Conservation (phyloP, 2,797 vertebrate species). For the Rhodeus uyekii region DNA sequence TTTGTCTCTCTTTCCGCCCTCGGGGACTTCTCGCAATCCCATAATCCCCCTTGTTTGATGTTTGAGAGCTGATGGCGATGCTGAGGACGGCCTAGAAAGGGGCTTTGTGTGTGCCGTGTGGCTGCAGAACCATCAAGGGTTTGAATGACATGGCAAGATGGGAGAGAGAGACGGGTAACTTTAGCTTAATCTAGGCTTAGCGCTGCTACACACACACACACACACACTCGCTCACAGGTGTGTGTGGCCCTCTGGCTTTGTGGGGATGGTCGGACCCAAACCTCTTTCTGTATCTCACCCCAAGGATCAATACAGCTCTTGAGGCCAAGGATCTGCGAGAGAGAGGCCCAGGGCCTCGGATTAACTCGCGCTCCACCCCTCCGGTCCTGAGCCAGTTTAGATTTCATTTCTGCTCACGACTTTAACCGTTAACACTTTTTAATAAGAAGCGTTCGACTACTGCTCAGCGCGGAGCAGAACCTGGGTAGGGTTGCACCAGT, state of each 20-base stretch:
- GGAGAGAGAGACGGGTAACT: slow-evolving; percentile 73
- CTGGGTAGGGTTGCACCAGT: background rate
- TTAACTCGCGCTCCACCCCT: slow-evolving; percentile 58
- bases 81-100: slow-evolving; percentile 72
- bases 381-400: slow-evolving; percentile 53
- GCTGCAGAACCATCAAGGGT: slow-evolving; percentile 65
- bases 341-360: slow-evolving; percentile 39
- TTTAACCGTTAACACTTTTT: slow-evolving; percentile 75
- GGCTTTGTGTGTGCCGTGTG: slow-evolving; percentile 71
- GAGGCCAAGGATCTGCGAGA: slow-evolving; percentile 53
- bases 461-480: slow-evolving; percentile 7
- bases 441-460: slow-evolving; percentile 67
- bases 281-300: slow-evolving; percentile 59
- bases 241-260: slow-evolving; percentile 75
- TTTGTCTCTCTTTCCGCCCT: slow-evolving; percentile 60
- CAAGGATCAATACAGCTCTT: slow-evolving; percentile 70
- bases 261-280: slow-evolving; percentile 59
- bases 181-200: slow-evolving; percentile 83
- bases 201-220: slow-evolving; percentile 45
- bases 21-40: slow-evolving; percentile 72
- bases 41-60: slow-evolving; percentile 84
- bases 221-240: slow-evolving; percentile 58
- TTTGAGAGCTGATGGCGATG: slow-evolving; percentile 80
- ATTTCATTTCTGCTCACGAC: slow-evolving; percentile 57
- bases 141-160: slow-evolving; percentile 77